Evolutionary conservation across 2,888 invertebrate genomes (phyloP).

Genomic region (Phytoseiulus persimilis): DNA sequence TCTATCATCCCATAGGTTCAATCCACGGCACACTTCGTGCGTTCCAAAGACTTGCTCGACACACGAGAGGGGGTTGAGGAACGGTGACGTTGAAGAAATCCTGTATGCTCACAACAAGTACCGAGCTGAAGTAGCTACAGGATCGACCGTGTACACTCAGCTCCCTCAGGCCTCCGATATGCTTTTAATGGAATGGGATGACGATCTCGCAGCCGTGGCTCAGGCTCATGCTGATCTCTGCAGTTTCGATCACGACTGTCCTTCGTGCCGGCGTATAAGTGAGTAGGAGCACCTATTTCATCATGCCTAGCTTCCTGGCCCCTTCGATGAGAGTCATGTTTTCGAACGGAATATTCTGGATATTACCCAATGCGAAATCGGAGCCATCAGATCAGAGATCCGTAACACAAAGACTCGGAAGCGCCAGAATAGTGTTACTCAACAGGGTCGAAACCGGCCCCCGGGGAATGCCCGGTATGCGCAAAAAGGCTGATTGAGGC

Average conservation of each 20-base stretch:
- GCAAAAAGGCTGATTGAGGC: no score
- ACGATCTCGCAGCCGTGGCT: conserved; percentile 41
- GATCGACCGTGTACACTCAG: conserved; percentile 6
- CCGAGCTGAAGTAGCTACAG: conserved; percentile 22
- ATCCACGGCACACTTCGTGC: background rate
- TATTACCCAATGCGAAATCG: no score
- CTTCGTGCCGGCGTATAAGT: conserved; percentile 44
- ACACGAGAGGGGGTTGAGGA: conserved; percentile 8
- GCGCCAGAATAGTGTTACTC: no score
- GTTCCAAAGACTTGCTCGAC: background rate
- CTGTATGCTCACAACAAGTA: conserved; percentile 18
- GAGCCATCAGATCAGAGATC: no score
- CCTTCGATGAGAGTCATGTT: no score
- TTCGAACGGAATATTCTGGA: no score
- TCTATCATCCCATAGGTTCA: background rate
- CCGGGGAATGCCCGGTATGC: no score
- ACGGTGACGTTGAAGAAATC: conserved; percentile 15
- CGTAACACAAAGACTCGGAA: no score
- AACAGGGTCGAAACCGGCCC: no score
- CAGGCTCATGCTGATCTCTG: conserved; percentile 44
- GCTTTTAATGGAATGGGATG: conserved; percentile 23
- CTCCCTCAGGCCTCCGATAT: conserved; percentile 6
- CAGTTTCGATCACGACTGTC: conserved; percentile 43
- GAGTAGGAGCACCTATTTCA: conserved; percentile 28
- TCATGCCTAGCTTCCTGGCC: no score